Percentiles rank a stretch among this genome's conserved stretches.
phyloP scores from a whole-genome alignment of 1,140 invertebrate genomes.

The Metaphire vulgaris region DNA sequence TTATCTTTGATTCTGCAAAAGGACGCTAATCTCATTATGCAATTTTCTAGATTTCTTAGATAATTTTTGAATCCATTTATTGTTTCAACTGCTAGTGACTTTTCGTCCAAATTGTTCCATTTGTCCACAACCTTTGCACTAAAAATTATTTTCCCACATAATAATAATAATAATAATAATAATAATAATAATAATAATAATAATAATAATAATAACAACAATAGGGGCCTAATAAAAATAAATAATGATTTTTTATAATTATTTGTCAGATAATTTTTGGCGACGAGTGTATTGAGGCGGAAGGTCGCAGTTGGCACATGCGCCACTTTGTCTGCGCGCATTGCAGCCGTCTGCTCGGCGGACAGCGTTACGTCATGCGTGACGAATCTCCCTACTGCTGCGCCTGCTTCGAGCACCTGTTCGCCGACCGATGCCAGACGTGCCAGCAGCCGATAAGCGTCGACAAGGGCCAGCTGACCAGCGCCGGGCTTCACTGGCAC shows the following conservation, averaged over 20 bases:
- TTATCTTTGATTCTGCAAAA: no score
- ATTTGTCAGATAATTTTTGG: slow-evolving; percentile 34
- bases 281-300: slow-evolving; percentile 71
- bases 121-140: not conserved
- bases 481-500: no score
- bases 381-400: slow-evolving; percentile 87
- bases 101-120: not conserved
- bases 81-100: not conserved
- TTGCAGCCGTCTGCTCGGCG: slow-evolving; percentile 85
- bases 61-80: no score
- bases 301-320: slow-evolving; percentile 96
- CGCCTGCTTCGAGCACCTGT: slow-evolving; percentile 76
- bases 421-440: no score
- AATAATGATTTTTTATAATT: no score
- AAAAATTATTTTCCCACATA: not conserved
- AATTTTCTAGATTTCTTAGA: no score
- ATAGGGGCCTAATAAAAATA: no score
- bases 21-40: no score
- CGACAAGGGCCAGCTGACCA: no score
- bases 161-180: not conserved
- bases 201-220: not conserved
- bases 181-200: not conserved
- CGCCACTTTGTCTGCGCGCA: slow-evolving; percentile 93
- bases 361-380: slow-evolving; percentile 92
- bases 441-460: no score